Evolutionary conservation across 2,797 vertebrate genomes (phyloP).

Genomic region (Loriculus beryllinus): DNA sequence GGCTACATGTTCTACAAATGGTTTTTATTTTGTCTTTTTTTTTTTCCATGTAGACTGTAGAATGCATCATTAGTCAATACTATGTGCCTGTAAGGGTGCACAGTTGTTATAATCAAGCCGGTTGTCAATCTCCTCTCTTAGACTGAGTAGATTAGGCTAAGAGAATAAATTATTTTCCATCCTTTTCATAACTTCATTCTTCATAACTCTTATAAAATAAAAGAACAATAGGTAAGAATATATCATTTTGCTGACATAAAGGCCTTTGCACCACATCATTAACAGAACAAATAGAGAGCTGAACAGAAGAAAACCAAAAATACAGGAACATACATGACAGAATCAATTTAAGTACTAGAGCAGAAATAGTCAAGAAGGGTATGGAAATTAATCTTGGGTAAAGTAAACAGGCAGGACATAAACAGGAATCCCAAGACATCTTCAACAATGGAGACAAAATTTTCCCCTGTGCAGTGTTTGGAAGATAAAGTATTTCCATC

Average conservation of each 20-base stretch:
- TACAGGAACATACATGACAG: not conserved
- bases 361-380: not conserved
- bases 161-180: not conserved
- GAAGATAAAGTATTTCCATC: not conserved
- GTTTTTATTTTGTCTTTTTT: not conserved
- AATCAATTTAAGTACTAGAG: not conserved
- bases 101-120: not conserved
- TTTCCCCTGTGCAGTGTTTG: not conserved
- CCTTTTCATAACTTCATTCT: not conserved
- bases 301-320: not conserved
- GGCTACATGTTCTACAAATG: not conserved
- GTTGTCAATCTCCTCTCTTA: not conserved
- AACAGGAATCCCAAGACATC: not conserved
- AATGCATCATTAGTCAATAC: fast-evolving
- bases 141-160: not conserved
- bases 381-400: not conserved
- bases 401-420: not conserved
- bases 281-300: not conserved
- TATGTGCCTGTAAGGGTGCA: not conserved
- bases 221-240: not conserved
- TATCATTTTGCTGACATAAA: not conserved
- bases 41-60: not conserved
- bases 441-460: not conserved
- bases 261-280: not conserved
- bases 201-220: not conserved